Conservation (phyloP, 2,113 vertebrate genomes). For the Larimichthys polyactis region DNA sequence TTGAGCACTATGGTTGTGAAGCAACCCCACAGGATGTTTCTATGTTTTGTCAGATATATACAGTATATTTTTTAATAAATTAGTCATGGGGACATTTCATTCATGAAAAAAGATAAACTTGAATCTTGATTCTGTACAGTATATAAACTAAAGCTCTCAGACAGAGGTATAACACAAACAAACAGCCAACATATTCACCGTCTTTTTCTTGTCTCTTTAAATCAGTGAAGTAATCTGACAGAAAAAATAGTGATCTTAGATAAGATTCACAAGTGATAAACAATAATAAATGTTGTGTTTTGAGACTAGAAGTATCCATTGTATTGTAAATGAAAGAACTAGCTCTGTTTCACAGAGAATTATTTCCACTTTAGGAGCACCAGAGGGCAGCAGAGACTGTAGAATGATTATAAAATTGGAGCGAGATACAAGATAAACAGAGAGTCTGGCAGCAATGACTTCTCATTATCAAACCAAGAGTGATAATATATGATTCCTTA, state of each 20-base stretch:
- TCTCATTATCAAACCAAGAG: constrained; percentile 9
- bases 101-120: too few species aligned
- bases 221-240: too few species aligned
- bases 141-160: background rate
- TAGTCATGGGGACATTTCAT: too few species aligned
- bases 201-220: too few species aligned
- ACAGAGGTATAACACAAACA: background rate
- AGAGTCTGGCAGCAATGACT: accelerated
- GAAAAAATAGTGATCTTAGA: background rate
- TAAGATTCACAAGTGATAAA: background rate
- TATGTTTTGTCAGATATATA: too few species aligned
- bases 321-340: background rate
- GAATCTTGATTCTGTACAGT: background rate
- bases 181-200: too few species aligned
- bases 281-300: background rate
- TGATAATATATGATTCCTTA: background rate
- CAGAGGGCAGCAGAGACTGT: constrained; percentile 50
- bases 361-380: background rate
- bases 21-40: too few species aligned
- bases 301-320: background rate
- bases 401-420: background rate
- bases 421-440: background rate
- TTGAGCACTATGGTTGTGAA: too few species aligned
- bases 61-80: too few species aligned
- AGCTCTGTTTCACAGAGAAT: too few species aligned